Evolutionary conservation across 2,888 invertebrate species (phyloP), one percentile per base, ranked within the genome.

Genomic region (Cheilosia impressa): DNA sequence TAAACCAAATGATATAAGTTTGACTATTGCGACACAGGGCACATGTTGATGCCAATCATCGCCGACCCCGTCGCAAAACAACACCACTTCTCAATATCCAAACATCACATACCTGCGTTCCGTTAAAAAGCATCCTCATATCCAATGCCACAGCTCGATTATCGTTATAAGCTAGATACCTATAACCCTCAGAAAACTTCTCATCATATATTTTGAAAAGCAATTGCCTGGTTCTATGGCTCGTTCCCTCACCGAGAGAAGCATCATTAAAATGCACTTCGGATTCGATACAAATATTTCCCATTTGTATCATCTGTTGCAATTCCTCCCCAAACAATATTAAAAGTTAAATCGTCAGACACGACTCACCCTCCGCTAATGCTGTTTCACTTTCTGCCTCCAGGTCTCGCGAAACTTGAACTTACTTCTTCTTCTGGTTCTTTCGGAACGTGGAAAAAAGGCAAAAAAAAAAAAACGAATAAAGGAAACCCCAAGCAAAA

Each of bases 241-340:
- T 34, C 4, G 34, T 43, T 47, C 34, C 53, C 22, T 24, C n/a
- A 38, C 60, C 43, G 52, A 9, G 52, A 6, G 53, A 60, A 72
- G 71, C 83, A 84, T 75, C 87, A 81, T 87, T 75, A 75, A 85
- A 85, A 80, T 75, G 80, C 81, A 76, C 69, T 80, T 78, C 71
- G 34, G 72, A 77, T 77, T 73, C 76, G 75, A 79, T 80, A 78
- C 69, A 80, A 80, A 82, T 83, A 87, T 79, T 82, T 79, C 87
- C 85, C 87, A 80, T 87, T 84, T 80, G 83, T 83, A 82, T 87
- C 87, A 85, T 85, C 85, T 85, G 85, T 85, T 85, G 85, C 85
- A 85, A 85, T 85, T 71, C 57, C 66, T 85, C 81, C 85, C 85
- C 76, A 81, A 81, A 80, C 77, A 81, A 85, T 77, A 85, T 81